phyloP scores from a whole-genome alignment of 2,113 vertebrate species.

The Alethe castanea region DNA sequence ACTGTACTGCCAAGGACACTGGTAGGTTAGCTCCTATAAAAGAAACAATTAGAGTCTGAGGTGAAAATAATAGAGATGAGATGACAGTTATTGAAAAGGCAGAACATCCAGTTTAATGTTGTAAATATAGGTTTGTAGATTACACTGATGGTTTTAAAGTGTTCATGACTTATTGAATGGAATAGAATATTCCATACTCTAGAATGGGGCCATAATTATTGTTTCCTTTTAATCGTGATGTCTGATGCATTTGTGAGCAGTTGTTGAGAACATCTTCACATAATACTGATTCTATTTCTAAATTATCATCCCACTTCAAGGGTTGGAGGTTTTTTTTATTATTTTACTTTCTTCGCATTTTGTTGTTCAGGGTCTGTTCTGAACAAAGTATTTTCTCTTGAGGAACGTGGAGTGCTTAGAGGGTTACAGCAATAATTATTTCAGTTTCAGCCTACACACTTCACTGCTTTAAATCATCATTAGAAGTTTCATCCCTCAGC shows the following conservation, averaged over 20 bases:
- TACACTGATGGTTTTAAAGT: conserved; percentile 65
- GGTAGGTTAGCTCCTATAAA: conserved; percentile 66
- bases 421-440: conserved; percentile 67
- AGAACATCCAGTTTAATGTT: conserved; percentile 54
- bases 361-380: conserved; percentile 59
- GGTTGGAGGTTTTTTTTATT: neutral
- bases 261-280: conserved; percentile 55
- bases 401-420: conserved; percentile 62
- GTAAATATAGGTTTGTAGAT: conserved; percentile 63
- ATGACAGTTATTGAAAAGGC: conserved; percentile 64
- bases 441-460: conserved; percentile 68
- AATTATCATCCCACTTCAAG: conserved; percentile 50
- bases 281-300: conserved; percentile 41
- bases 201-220: conserved; percentile 50
- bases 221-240: conserved; percentile 61
- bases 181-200: conserved; percentile 61
- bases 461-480: conserved; percentile 69
- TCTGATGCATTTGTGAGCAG: conserved; percentile 60
- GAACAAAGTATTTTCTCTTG: conserved; percentile 63
- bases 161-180: conserved; percentile 46
- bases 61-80: conserved; percentile 65
- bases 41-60: conserved; percentile 69
- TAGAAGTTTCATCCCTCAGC: conserved; percentile 67
- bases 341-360: conserved; percentile 54
- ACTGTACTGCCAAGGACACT: conserved; percentile 61